Base-by-base conservation (phyloP, 2,797 vertebrate genomes). In the Girardinus metallicus region DNA sequence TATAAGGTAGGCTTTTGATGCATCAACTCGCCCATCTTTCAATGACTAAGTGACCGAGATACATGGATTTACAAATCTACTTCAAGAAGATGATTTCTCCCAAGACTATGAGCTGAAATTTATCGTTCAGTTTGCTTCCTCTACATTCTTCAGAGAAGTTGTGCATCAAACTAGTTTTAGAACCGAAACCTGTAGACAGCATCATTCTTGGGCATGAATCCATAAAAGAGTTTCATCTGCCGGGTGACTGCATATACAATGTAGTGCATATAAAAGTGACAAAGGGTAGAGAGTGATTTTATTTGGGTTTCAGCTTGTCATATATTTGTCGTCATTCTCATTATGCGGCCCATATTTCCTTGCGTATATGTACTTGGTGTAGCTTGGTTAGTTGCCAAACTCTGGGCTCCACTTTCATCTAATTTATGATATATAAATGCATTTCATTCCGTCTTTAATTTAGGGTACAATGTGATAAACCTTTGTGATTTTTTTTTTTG, bases 141-240 rank as follows among this genome's bases (percentile, higher is more conserved):
- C 31, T 7, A 73, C 77, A 85, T 75, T 55, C 1, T 0, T n/a
- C 7, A 23, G 16, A 53, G 47, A 41, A 64, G 75, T 70, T 76
- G 46, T 87, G 86, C 80, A 82, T 82, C 82, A 46, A 36, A 44
- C 82, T 95, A 90, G 91, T 93, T 93, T 94, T 91, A 92, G 79
- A 85, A 11, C 46, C 5, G 73, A 84, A 90, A 86, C 66, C 87
- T 82, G 78, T 81, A 89, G 87, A 87, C 82, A 31, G 71, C 55
- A n/a, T 84, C 76, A 74, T 89, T 87, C 85, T 79, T 84, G 74
- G 80, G 86, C 84, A 82, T 68, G 64, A 91, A 84, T 77, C 66
- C 78, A 87, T 88, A 84, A 88, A 88, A 29, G 31, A 49, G 87
- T 90, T 88, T 90, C 83, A 91, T 92, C 83, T 84, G 79, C 84